These are phyloP conservation scores for Otus sunia DNA, from an alignment of 2,113 vertebrate genomes.

Conservation along the genomic window DNA sequence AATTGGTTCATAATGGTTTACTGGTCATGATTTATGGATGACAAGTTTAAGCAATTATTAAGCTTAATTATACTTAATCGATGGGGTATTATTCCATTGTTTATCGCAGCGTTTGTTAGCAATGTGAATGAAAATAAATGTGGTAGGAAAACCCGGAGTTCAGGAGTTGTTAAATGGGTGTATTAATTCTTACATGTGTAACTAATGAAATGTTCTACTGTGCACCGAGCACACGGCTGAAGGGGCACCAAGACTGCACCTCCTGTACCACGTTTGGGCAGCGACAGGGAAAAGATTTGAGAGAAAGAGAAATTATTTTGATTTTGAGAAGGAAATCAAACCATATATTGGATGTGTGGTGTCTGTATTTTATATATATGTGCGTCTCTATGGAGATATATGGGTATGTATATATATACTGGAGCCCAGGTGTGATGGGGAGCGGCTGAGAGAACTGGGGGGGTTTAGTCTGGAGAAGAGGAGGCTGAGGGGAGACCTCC, in stretches of 20 bases:
- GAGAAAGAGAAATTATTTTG: neutral
- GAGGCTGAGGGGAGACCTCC: no score
- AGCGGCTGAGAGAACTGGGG: no score
- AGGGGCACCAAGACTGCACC: neutral
- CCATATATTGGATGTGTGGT: accelerated
- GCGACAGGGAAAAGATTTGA: no score
- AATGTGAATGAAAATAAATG: slow-evolving; percentile 36
- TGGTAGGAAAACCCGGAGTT: slow-evolving; percentile 28
- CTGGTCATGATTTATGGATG: slow-evolving; percentile 71
- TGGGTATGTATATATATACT: no score
- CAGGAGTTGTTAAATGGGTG: slow-evolving; percentile 26
- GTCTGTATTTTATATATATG: neutral
- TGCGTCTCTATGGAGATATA: neutral
- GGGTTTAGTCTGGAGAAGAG: no score
- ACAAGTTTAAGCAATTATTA: slow-evolving; percentile 68
- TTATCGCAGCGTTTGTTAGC: slow-evolving; percentile 9
- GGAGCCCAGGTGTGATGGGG: no score
- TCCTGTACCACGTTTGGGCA: accelerated
- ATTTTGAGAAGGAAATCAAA: neutral
- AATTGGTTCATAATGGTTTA: slow-evolving; percentile 56
- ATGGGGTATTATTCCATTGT: slow-evolving; percentile 46
- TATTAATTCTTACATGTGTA: slow-evolving; percentile 50
- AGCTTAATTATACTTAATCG: slow-evolving; percentile 71
- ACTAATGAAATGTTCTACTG: neutral
- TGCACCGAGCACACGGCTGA: neutral